phyloP scores from a whole-genome alignment of 2,888 invertebrate species.

The Coenonympha arcania region DNA sequence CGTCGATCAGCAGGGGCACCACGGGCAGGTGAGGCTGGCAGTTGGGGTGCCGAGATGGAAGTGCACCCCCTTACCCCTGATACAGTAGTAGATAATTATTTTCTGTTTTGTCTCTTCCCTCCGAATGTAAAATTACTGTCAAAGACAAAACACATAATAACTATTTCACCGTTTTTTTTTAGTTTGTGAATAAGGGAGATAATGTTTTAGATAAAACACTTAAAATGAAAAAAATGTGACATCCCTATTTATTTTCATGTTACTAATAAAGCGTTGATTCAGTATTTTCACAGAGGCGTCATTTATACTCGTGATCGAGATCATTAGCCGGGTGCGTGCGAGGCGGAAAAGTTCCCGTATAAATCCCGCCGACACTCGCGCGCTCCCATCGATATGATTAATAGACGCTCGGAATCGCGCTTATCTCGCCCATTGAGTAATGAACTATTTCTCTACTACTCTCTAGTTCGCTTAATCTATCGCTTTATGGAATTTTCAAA shows the following conservation, averaged over 20 bases:
- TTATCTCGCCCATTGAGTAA: conserved; percentile 25
- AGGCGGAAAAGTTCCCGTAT: conserved; percentile 55
- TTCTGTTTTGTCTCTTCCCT: no score
- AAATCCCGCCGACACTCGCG: conserved; percentile 55
- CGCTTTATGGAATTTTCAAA: not conserved
- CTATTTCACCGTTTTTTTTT: no score
- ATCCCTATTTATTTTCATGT: not conserved
- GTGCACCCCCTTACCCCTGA: no score
- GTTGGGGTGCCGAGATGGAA: no score
- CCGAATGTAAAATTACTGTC: no score
- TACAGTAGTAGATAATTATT: no score
- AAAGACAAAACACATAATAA: no score
- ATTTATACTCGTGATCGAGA: conserved; percentile 49
- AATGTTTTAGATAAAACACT: no score
- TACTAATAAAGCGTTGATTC: conserved; percentile 18
- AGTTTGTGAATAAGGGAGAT: no score
- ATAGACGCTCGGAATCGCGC: conserved; percentile 35
- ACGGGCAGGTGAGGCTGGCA: no score
- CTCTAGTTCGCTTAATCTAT: not conserved
- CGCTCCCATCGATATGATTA: conserved; percentile 62
- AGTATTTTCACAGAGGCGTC: conserved; percentile 23
- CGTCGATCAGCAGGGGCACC: no score
- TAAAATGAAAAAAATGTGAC: not conserved
- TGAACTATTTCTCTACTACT: conserved; percentile 6
- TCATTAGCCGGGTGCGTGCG: conserved; percentile 53